Base-by-base conservation (phyloP, 1,140 invertebrate species). In the Polyergus mexicanus region DNA sequence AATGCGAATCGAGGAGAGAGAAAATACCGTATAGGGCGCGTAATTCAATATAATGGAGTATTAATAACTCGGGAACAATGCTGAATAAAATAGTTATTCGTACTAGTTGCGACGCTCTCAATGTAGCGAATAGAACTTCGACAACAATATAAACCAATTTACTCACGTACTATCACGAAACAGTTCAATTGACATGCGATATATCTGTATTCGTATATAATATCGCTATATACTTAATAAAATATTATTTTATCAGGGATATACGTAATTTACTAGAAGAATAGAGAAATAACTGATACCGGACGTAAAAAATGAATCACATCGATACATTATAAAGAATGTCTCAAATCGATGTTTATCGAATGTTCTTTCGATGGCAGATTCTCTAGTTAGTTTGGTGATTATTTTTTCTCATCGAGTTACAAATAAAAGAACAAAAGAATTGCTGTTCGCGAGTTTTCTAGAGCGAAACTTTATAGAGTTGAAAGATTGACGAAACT, bases 61-160 rank as follows among this genome's bases (percentile, higher is more conserved):
- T 83, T 83, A 72, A 83, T 83, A 74, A 74, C 68, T 19, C 38
- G 22, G n/a, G 38, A 51, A 51, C 54, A 83, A 60, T 51, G 13
- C 35, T 60, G 28, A 44, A 58, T 13, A 16, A n/a, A 56, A 22
- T 58, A 25, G n/a, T 47, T 83, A 72, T 74, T 83, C 25, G 22
- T 44, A 22, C 19, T 72, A 72, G 56, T 83, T 38, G 32, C 47
- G 19, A 13, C 22, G 25, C 19, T 25, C 51, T 72, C 13, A 41
- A 60, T 80, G 22, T 22, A 47, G 68, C 28, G 47, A 74, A 83
- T 72, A 35, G 38, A 44, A 44, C n/a, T 60, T 62, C 28, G 51
- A 81, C 44, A 58, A 71, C 51, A 69, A 83, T 83, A 78, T 77
- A 80, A 71, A 56, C 65, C 22, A 54, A 80, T 71, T 74, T 81